Base-by-base conservation (phyloP, 2,797 vertebrate genomes). In the Diplodus sargus region DNA sequence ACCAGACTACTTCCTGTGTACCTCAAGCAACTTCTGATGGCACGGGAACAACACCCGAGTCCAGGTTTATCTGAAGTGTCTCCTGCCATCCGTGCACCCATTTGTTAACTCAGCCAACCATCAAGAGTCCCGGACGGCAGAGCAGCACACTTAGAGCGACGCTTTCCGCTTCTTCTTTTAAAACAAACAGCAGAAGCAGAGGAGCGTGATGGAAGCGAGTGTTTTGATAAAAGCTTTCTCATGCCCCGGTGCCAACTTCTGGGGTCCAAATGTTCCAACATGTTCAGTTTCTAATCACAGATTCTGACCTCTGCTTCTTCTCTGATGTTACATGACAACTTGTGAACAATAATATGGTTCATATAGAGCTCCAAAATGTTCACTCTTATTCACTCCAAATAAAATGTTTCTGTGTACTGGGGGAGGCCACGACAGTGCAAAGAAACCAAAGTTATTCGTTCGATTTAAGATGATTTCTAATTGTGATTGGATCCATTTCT, bases 1-100 rank as follows among this genome's bases (percentile, higher is more conserved):
- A 87, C 81, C 90, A 91, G 92, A 64, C 76, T 11, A 68, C 76
- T 89, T 85, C 83, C 88, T 86, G 86, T 91, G 71, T 73, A 79
- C 79, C 60, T 71, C 49, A 11, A 65, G 75, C 69, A 45, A 22
- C 65, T 39, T 3, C 0, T 4, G 82, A 84, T 85, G 88, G 85
- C 75, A 79, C 78, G 59, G 83, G 84, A 88, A 80, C 79, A 65
- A n/a, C 69, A 67, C 47, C 51, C 0, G 1, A 58, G 79, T 81
- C 65, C 68, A 61, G 79, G 85, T 91, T 91, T 91, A 91, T 83
- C 84, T 74, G 16, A 87, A 90, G 81, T 90, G 90, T 89, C 90
- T 91, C 90, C 89, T 89, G 79, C 89, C 81, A 78, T 74, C 86
- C 42, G 3, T 43, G 23, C 28, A 85, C 10, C 11, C 88, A 90